Evolutionary conservation across 2,888 invertebrate species (phyloP), one percentile per base, ranked within the genome.

Genomic region (Microctonus hyperodae): DNA sequence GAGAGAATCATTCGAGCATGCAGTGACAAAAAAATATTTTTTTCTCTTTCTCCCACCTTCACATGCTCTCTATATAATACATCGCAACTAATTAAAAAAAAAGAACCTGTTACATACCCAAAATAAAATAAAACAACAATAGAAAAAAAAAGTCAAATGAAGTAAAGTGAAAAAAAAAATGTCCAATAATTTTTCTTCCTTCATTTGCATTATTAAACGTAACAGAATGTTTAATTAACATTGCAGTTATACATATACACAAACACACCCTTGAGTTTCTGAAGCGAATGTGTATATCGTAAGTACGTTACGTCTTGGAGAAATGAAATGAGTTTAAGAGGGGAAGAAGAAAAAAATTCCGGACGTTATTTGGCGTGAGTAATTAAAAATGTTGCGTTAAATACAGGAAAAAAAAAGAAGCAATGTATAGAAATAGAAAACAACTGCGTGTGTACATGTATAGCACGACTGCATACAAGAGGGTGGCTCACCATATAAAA

Each of bases 191-290:
- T 51, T 25, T 58, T 40, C 35, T 13, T 22, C 20, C 5, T 16
- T 65, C 60, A 59, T 53, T 60, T 55, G 55, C 59, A 55, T 60
- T 44, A 56, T n/a, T n/a, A 64, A 64, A 57, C 64, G 56, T 64
- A 20, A 40, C 22, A 31, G 56, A 59, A 53, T 75, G 75, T 80
- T 80, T 80, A 79, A 79, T 79, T 78, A 78, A 75, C 74, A 70
- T 44, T 44, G 16, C 16, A 44, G 20, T 44, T 35, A 9, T 44
- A 44, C 44, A 69, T 44, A 70, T 60, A 37, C 7, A 44, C 7
- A n/a, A 44, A 16, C 48, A 64, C 67, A 70, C 68, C 70, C 69
- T 68, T 63, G 62, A 48, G 60, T 56, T 60, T 55, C 62, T 53
- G 48, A 63, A 65, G 35, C 69, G 58, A 61, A 70, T 63, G 51